Base-by-base conservation (phyloP, 1,140 invertebrate species). In the Cotesia vestalis region DNA sequence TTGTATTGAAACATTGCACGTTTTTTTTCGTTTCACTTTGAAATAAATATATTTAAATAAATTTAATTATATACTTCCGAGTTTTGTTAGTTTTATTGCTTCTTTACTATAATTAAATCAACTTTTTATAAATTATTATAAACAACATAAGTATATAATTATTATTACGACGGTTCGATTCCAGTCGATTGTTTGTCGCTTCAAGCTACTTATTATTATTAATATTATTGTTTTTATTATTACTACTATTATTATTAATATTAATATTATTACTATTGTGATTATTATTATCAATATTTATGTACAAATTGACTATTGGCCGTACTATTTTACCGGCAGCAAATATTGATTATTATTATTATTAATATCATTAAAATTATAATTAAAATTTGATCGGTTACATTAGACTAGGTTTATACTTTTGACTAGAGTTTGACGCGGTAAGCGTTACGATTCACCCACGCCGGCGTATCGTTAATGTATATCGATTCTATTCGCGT, bases 401-500 rank as follows among this genome's bases (percentile, higher is more conserved):
- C 62, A 73, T 68, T 68, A 53, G 60, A 69, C 72, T 67, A 73
- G 61, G 9, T 17, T 20, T 20, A 66, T 66, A 71, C 36, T 55
- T 59, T 66, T 36, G 52, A 55, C 17, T 60, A 70, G 46, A 69
- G 14, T 69, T 66, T 17, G 53, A 74, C 66, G 36, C 71, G 62
- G 59, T 60, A 51, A 71, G 46, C 72, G 63, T 62, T 63, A 61
- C 57, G 35, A 59, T 62, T 69, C 51, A 55, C 63, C 55, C 27
- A 71, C 63, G 35, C 60, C 53, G 55, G 67, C 67, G 36, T 72
- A 46, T 71, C 71, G 71, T 76, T 76, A 76, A 76, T 76, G 62
- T 73, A 76, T 73, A 74, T 74, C 70, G 73, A 74, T 74, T 71
- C 69, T 71, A 72, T 14, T 74, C 34, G 68, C 73, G 62, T 70